These are phyloP conservation scores for Leptonema lineaticorne DNA, from an alignment of 1,140 invertebrate species.

Conservation along the genomic window DNA sequence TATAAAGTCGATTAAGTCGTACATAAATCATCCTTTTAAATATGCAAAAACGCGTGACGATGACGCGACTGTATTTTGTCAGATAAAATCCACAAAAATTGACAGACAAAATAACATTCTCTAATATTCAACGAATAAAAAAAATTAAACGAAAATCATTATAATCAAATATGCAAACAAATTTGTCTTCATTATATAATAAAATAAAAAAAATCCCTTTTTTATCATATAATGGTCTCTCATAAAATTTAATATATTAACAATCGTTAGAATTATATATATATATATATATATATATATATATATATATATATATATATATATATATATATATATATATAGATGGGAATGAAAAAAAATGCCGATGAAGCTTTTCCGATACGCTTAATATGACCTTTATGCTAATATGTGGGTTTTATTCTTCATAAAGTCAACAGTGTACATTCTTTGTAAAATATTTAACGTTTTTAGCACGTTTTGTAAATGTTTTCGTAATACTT, in stretches of 20 bases:
- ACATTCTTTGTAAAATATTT: background rate
- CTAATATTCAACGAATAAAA: background rate
- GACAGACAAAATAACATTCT: constrained; percentile 3
- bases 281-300: too few relatives aligned
- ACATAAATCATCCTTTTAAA: background rate
- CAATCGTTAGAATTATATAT: background rate
- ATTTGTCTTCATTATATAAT: too few relatives aligned
- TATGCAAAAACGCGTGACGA: background rate
- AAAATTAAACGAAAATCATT: background rate
- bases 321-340: too few relatives aligned
- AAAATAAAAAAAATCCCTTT: too few relatives aligned
- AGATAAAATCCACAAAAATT: background rate
- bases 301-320: too few relatives aligned
- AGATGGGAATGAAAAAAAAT: too few relatives aligned
- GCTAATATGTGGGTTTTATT: background rate
- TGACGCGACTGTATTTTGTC: background rate
- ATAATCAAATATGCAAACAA: too few relatives aligned
- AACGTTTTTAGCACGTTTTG: too few relatives aligned
- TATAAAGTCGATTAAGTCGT: too few relatives aligned
- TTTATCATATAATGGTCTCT: too few relatives aligned
- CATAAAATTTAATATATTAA: too few relatives aligned
- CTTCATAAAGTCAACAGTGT: background rate
- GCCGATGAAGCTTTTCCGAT: background rate
- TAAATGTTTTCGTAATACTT: too few relatives aligned
- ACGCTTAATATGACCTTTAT: background rate